Evolutionary conservation across 2,113 vertebrate genomes (phyloP).

Genomic region (Macrotus californicus): DNA sequence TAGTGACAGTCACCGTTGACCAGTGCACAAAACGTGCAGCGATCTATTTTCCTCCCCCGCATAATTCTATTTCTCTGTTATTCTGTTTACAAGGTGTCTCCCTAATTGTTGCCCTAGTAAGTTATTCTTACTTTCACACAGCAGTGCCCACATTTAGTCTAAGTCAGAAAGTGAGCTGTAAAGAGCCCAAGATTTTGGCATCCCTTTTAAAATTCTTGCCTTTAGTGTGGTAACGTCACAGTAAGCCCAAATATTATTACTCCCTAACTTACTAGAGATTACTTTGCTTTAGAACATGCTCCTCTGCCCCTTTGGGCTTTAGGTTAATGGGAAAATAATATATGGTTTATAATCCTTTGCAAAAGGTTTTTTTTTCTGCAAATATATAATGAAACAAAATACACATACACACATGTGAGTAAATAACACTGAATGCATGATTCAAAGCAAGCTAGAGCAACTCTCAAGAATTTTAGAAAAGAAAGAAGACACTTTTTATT

Average conservation of each 20-base stretch:
- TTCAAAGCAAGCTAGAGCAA: background rate
- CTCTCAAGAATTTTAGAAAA: background rate
- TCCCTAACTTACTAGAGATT: conserved; percentile 29
- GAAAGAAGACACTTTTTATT: background rate
- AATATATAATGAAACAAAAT: conserved; percentile 11
- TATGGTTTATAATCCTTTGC: background rate
- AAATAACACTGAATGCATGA: background rate
- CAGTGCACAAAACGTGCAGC: background rate
- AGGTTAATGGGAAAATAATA: conserved; percentile 40
- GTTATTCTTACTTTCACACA: conserved; percentile 3
- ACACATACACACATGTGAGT: background rate
- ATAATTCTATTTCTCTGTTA: background rate
- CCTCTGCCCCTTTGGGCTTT: conserved; percentile 23
- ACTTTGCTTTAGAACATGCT: conserved; percentile 24
- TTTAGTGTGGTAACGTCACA: background rate
- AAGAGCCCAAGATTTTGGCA: background rate
- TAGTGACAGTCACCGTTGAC: background rate
- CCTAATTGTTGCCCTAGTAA: background rate
- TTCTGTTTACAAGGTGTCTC: background rate
- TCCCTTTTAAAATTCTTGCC: conserved; percentile 20
- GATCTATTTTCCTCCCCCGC: background rate
- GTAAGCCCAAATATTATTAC: conserved; percentile 14
- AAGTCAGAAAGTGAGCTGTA: background rate
- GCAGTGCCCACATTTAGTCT: too few relatives aligned
- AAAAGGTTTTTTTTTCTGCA: background rate